These are phyloP conservation scores for Geopemphigus sp. DNA, from an alignment of 1,140 invertebrate species.

Conservation along the genomic window DNA sequence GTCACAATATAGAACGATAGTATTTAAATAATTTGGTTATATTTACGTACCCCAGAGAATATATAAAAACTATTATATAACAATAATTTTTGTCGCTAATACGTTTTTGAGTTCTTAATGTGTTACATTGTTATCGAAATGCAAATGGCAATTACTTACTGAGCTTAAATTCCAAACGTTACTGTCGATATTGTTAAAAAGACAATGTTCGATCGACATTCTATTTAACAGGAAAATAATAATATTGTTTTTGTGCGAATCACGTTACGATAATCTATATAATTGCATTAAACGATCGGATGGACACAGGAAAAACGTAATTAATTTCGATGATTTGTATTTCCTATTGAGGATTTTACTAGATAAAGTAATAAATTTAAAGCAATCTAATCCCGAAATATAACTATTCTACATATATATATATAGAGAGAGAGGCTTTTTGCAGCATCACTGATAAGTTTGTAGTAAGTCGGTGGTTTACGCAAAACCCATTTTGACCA, in stretches of 20 bases:
- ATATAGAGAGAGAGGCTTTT: neutral
- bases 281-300: too few relatives aligned
- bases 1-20: too few relatives aligned
- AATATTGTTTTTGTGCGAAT: neutral
- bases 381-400: neutral
- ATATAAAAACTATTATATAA: too few relatives aligned
- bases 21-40: too few relatives aligned
- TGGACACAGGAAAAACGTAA: neutral
- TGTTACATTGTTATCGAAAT: too few relatives aligned
- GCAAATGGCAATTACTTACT: too few relatives aligned
- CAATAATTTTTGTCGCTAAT: too few relatives aligned
- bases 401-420: neutral
- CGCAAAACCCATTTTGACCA: constrained; percentile 3
- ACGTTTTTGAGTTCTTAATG: too few relatives aligned
- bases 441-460: constrained; percentile 14
- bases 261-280: neutral
- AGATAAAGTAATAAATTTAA: neutral
- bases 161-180: too few relatives aligned
- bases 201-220: neutral
- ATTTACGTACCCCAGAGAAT: too few relatives aligned
- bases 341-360: neutral
- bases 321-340: neutral
- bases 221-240: neutral
- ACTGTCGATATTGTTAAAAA: neutral
- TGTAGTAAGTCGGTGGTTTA: neutral